Percentiles rank a stretch among this genome's conserved stretches.
Evolutionary conservation across 2,113 vertebrate species (phyloP).

Genomic region (Sminthopsis crassicaudata): DNA sequence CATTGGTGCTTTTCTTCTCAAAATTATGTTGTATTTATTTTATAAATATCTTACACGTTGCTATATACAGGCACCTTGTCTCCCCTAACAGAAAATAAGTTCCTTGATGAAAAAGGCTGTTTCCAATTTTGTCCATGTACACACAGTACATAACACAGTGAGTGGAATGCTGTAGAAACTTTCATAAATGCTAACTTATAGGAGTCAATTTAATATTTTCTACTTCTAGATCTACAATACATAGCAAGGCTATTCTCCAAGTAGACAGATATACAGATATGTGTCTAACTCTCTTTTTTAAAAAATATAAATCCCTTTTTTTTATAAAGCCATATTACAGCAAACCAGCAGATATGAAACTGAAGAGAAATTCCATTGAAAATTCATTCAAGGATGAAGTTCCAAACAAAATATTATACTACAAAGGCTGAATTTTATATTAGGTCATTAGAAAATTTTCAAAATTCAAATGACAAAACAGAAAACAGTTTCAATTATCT

Average conservation of each 20-base stretch:
- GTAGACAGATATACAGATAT: not conserved
- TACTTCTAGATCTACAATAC: not conserved
- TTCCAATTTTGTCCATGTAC: not conserved
- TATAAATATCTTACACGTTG: not conserved
- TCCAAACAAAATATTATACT: conserved; percentile 22
- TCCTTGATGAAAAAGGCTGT: not conserved
- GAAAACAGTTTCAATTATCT: not conserved
- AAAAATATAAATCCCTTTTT: not conserved
- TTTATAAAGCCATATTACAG: not conserved
- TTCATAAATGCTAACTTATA: not conserved
- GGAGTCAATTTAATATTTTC: not conserved
- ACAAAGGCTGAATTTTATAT: not conserved
- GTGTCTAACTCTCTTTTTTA: not conserved
- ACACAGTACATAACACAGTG: not conserved
- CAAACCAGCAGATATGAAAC: not conserved
- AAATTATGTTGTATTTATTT: not conserved
- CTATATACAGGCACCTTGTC: not conserved
- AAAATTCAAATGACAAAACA: not conserved
- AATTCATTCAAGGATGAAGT: not conserved
- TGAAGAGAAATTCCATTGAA: not conserved
- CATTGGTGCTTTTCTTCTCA: not conserved
- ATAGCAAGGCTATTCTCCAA: not conserved
- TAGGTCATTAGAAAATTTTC: not conserved
- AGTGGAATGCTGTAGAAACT: not conserved
- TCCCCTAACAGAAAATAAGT: not conserved